Base-by-base conservation (phyloP, 2,113 vertebrate species). In the Muscicapa adusta region DNA sequence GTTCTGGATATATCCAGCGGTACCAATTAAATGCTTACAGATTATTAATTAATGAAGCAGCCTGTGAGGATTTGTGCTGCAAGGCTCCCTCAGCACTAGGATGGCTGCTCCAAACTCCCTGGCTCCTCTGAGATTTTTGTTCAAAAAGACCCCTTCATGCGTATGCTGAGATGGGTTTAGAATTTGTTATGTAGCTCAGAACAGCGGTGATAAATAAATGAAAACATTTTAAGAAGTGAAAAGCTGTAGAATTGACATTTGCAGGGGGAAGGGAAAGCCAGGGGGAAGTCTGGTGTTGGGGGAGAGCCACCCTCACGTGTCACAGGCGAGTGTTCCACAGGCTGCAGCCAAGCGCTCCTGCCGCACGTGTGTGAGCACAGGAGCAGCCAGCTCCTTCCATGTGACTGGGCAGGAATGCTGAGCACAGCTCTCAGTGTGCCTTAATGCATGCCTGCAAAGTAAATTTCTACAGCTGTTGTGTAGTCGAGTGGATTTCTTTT, bases 41-140 rank as follows among this genome's bases (percentile, higher is more conserved):
- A 79, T 94, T 90, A 94, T 87, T 93, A 96, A 95, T 91, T 90
- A 93, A 93, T 82, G 72, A 81, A 82, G 42, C 53, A 66, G 71
- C 53, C 85, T 94, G 42, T 25, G 34, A 91, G 43, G 45, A 93
- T 97, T 88, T 75, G 36, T 83, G 77, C 80, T 95, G 45, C 61
- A 71, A 75, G 43, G 4, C 31, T 91, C 58, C 50, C 78, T 83
- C 34, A 36, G 50, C 51, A 56, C 65, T 91, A 76, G 53, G 86
- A 67, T 7, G 3, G 25, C 75, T 90, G 61, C 72, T 96, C n/a
- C 8, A 5, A 45, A 31, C 50, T 85, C 14, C 4, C 50, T 28
- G 23, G 12, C 10, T 83, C 31, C 29, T 85, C 79, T 0, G 8
- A 93, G 74, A 24, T 8, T 70, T 92, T 89, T 4, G 8, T 77